phyloP scores from a whole-genome alignment of 2,113 vertebrate genomes.

The Colaptes auratus region DNA sequence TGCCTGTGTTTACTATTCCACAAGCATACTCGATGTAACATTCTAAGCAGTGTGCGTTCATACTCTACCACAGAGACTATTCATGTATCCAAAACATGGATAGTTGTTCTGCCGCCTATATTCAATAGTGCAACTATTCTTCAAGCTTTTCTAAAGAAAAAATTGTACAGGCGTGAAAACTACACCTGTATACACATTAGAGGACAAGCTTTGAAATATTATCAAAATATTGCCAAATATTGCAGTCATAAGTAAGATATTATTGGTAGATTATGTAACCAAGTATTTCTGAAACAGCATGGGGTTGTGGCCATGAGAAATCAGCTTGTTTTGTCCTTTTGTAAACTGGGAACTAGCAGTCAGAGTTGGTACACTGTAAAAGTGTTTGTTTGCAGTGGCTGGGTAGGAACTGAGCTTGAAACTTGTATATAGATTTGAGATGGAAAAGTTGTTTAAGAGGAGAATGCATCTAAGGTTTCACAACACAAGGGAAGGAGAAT shows the following conservation, averaged over 20 bases:
- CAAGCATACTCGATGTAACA: not conserved
- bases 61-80: not conserved
- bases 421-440: not conserved
- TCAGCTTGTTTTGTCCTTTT: not conserved
- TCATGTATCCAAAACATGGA: rapidly evolving
- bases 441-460: not conserved
- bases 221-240: not conserved
- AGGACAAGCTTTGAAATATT: not conserved
- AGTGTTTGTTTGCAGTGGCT: not conserved
- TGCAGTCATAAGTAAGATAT: not conserved
- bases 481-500: not conserved
- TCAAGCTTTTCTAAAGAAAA: not conserved
- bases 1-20: not conserved
- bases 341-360: not conserved
- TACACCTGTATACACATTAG: not conserved
- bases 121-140: not conserved
- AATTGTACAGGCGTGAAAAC: not conserved
- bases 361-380: not conserved
- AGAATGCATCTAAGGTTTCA: not conserved
- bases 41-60: not conserved
- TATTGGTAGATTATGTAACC: not conserved
- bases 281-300: not conserved
- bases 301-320: not conserved
- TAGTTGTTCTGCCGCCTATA: not conserved
- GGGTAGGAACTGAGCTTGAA: not conserved